A percentile compares a stretch with the other conserved stretches of the same genome.
Evolutionary conservation across 2,113 vertebrate species (phyloP).

Genomic region (Grallaria varia): DNA sequence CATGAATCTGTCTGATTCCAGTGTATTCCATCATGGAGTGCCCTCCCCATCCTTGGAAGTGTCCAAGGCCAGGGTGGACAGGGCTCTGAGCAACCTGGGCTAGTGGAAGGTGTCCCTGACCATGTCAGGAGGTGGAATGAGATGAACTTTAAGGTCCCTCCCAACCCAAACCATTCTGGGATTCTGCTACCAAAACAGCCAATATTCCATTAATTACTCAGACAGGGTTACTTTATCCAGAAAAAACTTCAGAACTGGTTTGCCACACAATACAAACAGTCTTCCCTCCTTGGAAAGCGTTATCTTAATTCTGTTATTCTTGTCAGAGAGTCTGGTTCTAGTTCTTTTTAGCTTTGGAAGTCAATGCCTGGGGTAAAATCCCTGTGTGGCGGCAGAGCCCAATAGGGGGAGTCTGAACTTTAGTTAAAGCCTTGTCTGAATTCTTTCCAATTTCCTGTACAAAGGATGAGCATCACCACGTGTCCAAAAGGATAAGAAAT

Average conservation of each 20-base stretch:
- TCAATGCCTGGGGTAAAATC: neutral
- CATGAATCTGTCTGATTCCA: neutral
- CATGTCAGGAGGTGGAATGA: accelerated
- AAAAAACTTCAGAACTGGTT: neutral
- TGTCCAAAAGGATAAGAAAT: neutral
- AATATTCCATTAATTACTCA: neutral
- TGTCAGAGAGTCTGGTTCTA: neutral
- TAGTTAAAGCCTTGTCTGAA: neutral
- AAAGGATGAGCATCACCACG: neutral
- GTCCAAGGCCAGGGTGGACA: neutral
- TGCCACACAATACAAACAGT: accelerated
- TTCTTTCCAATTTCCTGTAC: neutral
- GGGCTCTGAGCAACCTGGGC: neutral
- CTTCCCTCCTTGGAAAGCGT: accelerated
- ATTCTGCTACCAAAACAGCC: neutral
- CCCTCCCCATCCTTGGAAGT: neutral
- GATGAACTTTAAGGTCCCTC: neutral
- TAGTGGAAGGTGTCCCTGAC: neutral
- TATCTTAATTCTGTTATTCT: neutral
- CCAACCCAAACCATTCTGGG: neutral
- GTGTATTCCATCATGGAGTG: neutral
- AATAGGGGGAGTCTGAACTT: slow-evolving; percentile 18
- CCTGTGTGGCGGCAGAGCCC: neutral
- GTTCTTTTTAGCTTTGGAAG: neutral
- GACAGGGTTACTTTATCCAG: neutral